These are phyloP conservation scores for Scaptomyza hsui DNA, from an alignment of 1,140 invertebrate species.

Conservation along the genomic window DNA sequence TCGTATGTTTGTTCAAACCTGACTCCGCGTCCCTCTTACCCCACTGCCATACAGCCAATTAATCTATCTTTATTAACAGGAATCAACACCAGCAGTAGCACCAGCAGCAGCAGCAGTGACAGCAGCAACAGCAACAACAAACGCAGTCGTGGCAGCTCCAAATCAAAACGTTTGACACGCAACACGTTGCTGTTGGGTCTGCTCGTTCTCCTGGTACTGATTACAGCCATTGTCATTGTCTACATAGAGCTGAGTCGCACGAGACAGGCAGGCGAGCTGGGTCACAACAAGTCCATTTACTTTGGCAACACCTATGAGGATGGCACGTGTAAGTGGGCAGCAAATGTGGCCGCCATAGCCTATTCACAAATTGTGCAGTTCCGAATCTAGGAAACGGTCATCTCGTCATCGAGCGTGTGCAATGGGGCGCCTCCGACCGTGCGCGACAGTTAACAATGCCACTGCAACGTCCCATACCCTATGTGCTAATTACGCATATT, in stretches of 20 bases:
- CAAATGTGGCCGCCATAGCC: constrained; percentile 24
- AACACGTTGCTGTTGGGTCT: constrained; percentile 61
- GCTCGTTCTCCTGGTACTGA: constrained; percentile 63
- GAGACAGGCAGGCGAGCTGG: background rate
- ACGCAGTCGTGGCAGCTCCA: constrained; percentile 17
- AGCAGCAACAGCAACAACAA: constrained; percentile 4
- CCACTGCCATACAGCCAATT: background rate
- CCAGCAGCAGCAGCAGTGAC: constrained; percentile 8
- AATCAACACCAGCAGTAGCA: constrained; percentile 51
- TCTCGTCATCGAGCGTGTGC: constrained; percentile 80
- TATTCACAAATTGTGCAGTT: constrained; percentile 73
- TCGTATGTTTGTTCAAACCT: constrained; percentile 4
- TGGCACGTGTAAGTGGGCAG: constrained; percentile 74
- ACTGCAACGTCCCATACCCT: constrained; percentile 72
- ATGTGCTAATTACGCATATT: constrained; percentile 84
- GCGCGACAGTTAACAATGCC: constrained; percentile 41
- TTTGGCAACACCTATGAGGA: constrained; percentile 78
- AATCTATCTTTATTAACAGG: constrained; percentile 39
- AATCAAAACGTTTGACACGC: constrained; percentile 52
- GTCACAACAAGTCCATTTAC: constrained; percentile 44
- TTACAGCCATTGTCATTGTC: constrained; percentile 53
- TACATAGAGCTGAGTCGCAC: constrained; percentile 57
- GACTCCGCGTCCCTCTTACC: background rate
- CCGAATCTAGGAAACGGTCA: constrained; percentile 83
- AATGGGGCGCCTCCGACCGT: constrained; percentile 85